Conservation (phyloP, 2,797 vertebrate species). For the Pelobates cultripes region DNA sequence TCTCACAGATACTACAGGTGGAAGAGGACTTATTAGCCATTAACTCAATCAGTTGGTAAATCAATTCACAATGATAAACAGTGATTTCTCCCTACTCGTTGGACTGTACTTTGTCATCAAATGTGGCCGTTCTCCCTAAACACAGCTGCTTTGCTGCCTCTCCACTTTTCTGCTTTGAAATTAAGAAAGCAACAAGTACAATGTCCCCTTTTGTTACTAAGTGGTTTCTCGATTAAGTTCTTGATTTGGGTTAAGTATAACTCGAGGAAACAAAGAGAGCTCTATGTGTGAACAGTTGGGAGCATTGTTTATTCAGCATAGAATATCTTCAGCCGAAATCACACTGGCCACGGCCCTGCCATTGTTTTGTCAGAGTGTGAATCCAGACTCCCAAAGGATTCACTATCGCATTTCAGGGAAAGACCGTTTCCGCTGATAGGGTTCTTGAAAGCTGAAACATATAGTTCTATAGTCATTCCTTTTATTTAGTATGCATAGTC, state of each 20-base stretch:
- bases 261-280: constrained; percentile 20
- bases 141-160: constrained; percentile 1
- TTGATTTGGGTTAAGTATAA: constrained; percentile 27
- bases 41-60: no score
- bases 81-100: no score
- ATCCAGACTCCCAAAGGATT: constrained; percentile 21
- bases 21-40: no score
- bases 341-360: constrained; percentile 1
- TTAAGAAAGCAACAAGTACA: constrained; percentile 16
- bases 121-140: background rate
- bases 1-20: no score
- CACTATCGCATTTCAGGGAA: background rate
- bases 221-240: constrained; percentile 37
- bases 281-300: constrained; percentile 44
- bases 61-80: no score
- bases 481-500: no score
- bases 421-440: background rate
- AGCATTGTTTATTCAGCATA: constrained; percentile 42
- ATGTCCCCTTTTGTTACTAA: constrained; percentile 26
- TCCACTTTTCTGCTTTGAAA: constrained; percentile 10
- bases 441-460: no score
- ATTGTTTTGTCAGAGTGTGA: constrained; percentile 41
- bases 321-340: constrained; percentile 21
- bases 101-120: background rate
- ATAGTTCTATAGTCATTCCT: no score